phyloP scores from a whole-genome alignment of 2,888 invertebrate species.

The Hydriomena furcata region DNA sequence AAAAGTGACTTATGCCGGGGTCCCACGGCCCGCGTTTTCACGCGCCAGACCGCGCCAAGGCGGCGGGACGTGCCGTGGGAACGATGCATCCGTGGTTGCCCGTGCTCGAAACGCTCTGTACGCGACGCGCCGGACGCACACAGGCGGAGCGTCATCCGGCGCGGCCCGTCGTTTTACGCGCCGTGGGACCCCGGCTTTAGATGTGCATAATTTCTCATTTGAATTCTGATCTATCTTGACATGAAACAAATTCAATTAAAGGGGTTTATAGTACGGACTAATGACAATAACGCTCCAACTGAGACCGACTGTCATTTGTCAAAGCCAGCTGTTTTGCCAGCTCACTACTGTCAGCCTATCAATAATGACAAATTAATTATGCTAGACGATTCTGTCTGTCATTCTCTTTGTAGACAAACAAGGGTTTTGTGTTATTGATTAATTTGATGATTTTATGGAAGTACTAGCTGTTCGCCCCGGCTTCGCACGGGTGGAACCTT shows the following conservation, averaged over 20 bases:
- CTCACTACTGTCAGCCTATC: constrained; percentile 21
- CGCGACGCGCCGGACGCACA: too few species aligned
- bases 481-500: too few species aligned
- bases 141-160: too few species aligned
- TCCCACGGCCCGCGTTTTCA: too few species aligned
- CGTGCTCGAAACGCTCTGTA: too few species aligned
- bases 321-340: constrained; percentile 21
- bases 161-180: too few species aligned
- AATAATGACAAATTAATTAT: constrained; percentile 26
- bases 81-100: too few species aligned
- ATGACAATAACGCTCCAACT: neutral
- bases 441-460: neutral
- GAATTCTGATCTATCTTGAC: constrained; percentile 8
- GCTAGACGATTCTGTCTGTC: constrained; percentile 18
- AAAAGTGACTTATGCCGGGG: too few species aligned
- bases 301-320: constrained; percentile 25
- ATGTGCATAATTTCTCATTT: constrained; percentile 1
- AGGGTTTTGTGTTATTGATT: constrained; percentile 10
- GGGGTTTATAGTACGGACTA: neutral
- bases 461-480: too few species aligned
- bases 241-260: constrained; percentile 18
- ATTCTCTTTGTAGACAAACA: constrained; percentile 19
- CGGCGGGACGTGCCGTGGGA: too few species aligned
- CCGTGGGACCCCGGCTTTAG: too few species aligned
- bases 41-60: too few species aligned